phyloP scores from a whole-genome alignment of 2,888 invertebrate genomes.

The Ypsolopha sequella region DNA sequence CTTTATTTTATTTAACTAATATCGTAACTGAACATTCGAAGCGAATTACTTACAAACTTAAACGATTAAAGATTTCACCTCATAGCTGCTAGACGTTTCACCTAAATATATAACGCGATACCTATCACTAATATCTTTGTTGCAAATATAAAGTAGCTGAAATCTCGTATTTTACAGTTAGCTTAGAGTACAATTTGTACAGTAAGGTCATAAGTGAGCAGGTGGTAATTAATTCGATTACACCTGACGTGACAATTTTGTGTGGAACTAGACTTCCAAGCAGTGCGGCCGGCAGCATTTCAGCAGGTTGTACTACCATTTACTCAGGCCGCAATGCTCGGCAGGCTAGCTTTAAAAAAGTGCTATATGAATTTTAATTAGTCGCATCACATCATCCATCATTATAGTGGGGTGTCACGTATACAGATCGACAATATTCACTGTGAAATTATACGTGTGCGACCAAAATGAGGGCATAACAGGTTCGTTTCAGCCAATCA shows the following conservation, averaged over 20 bases:
- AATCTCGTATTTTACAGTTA: not conserved
- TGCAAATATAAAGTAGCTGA: conserved; percentile 2
- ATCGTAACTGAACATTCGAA: not conserved
- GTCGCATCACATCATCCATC: too few species aligned
- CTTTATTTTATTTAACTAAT: not conserved
- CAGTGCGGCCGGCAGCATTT: too few species aligned
- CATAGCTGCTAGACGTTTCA: not conserved
- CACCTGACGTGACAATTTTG: too few species aligned
- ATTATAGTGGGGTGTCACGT: too few species aligned
- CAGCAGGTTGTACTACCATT: too few species aligned
- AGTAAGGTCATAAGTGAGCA: not conserved
- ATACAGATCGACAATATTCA: too few species aligned
- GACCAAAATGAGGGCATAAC: not conserved
- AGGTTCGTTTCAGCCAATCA: not conserved
- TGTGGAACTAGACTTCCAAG: too few species aligned
- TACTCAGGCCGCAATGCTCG: too few species aligned
- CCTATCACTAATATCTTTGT: conserved; percentile 2
- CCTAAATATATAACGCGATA: not conserved
- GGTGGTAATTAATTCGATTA: not conserved
- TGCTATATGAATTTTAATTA: too few species aligned
- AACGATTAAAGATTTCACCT: conserved; percentile 1
- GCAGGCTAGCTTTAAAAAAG: too few species aligned
- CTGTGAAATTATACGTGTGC: not conserved
- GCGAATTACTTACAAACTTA: not conserved
- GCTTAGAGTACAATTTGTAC: not conserved